These are phyloP conservation scores for Terrapene triunguis DNA, from an alignment of 2,113 vertebrate species.

Conservation along the genomic window DNA sequence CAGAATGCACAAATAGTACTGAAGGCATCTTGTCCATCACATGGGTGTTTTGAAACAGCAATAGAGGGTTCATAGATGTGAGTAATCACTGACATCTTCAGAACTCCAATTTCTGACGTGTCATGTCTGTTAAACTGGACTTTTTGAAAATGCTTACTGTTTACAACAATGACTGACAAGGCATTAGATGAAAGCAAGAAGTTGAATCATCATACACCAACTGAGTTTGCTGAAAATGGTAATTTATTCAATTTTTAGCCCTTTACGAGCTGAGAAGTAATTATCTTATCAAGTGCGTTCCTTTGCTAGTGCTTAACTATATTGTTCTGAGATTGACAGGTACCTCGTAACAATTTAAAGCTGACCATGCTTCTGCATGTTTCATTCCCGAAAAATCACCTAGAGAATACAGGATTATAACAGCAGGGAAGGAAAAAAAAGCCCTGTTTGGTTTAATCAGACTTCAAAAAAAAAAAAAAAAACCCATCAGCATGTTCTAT, in stretches of 20 bases:
- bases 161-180: background rate
- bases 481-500: background rate
- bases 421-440: slow-evolving; percentile 43
- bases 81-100: background rate
- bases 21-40: background rate
- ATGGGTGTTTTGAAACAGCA: background rate
- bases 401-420: slow-evolving; percentile 24
- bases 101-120: background rate
- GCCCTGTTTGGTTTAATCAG: slow-evolving; percentile 41
- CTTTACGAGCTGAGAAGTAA: slow-evolving; percentile 7
- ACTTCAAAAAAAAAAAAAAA: slow-evolving; percentile 15
- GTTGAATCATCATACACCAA: background rate
- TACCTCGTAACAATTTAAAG: slow-evolving; percentile 40
- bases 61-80: background rate
- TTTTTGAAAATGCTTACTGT: background rate
- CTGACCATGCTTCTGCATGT: background rate
- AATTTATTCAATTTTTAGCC: background rate
- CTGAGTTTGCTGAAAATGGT: slow-evolving; percentile 23
- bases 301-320: slow-evolving; percentile 27
- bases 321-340: slow-evolving; percentile 4
- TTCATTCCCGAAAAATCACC: background rate
- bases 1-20: background rate
- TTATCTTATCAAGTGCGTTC: slow-evolving; percentile 28
- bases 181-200: background rate
- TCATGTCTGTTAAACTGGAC: background rate